Evolutionary conservation across 1,140 invertebrate genomes (phyloP).

Genomic region (Yoshiicerus persimilis): DNA sequence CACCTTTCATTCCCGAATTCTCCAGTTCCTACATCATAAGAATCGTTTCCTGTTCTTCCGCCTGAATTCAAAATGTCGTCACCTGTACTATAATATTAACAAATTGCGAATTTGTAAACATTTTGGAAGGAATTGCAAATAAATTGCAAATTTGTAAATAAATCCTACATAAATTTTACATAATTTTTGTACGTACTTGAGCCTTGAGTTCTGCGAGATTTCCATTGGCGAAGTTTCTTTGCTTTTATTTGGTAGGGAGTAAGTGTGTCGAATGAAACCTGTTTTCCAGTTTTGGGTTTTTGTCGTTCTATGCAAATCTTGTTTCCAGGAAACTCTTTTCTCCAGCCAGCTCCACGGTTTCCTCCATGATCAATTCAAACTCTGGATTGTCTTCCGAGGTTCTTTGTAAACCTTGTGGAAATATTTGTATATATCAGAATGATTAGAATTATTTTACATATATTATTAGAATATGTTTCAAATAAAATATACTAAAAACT

Average conservation of each 20-base stretch:
- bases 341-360: slow-evolving; percentile 81
- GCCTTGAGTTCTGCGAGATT: slow-evolving; percentile 89
- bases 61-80: slow-evolving; percentile 69
- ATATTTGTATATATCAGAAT: too few relatives aligned
- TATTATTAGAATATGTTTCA: too few relatives aligned
- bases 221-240: slow-evolving; percentile 95
- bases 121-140: too few relatives aligned
- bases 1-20: slow-evolving; percentile 74
- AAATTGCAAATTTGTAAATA: too few relatives aligned
- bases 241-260: slow-evolving; percentile 95
- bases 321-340: slow-evolving; percentile 81
- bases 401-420: neutral
- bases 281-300: slow-evolving; percentile 82
- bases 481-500: too few relatives aligned
- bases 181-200: too few relatives aligned
- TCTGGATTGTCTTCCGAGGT: slow-evolving; percentile 71
- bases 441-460: neutral
- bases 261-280: slow-evolving; percentile 89
- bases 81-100: too few relatives aligned
- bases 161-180: too few relatives aligned
- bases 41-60: slow-evolving; percentile 77
- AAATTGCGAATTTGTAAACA: too few relatives aligned
- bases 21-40: slow-evolving; percentile 80
- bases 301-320: slow-evolving; percentile 86
- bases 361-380: slow-evolving; percentile 86